Evolutionary conservation across 2,113 vertebrate genomes (phyloP).

Genomic region (Circaetus cinerascens): DNA sequence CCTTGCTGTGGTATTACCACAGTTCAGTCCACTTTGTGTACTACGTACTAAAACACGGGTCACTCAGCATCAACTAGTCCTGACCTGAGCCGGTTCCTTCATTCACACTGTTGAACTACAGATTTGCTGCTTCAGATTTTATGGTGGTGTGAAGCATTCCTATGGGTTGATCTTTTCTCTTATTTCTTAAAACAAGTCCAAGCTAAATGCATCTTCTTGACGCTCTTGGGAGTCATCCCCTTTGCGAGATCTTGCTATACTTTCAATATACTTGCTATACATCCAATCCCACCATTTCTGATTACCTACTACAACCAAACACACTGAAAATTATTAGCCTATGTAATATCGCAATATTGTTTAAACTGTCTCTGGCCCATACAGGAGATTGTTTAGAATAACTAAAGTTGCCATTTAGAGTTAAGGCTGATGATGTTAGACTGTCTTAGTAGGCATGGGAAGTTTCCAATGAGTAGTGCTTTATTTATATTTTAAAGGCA

Average conservation of each 20-base stretch:
- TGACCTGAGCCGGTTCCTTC: neutral
- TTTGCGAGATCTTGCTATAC: neutral
- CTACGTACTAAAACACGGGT: neutral
- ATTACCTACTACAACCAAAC: neutral
- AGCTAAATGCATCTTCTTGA: neutral
- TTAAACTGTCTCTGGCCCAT: neutral
- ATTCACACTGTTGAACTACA: neutral
- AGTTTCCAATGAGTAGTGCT: neutral
- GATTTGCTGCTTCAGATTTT: neutral
- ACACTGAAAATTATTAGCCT: neutral
- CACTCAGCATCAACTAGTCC: neutral
- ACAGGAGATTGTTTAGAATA: neutral
- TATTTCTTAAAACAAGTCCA: neutral
- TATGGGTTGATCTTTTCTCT: neutral
- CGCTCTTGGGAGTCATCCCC: neutral
- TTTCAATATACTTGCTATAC: too few relatives aligned
- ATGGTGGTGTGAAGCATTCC: neutral
- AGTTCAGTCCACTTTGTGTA: neutral
- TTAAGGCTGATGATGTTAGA: neutral
- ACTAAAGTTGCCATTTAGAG: neutral
- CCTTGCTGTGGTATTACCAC: neutral
- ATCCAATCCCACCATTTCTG: neutral
- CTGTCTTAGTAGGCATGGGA: neutral
- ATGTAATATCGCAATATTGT: neutral
- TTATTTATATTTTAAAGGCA: neutral